phyloP scores from a whole-genome alignment of 1,140 invertebrate species.

The Acyrthosiphon pisum region DNA sequence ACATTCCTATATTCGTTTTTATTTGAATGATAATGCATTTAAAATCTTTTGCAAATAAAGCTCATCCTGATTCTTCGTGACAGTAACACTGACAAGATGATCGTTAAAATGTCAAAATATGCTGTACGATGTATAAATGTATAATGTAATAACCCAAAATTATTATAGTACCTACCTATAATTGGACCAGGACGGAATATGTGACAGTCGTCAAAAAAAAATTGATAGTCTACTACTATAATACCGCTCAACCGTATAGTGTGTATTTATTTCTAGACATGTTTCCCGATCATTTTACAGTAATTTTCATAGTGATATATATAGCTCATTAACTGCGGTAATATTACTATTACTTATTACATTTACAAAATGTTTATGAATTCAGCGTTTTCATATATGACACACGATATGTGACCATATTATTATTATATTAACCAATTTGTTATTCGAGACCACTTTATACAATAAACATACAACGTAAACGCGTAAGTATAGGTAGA shows the following conservation, averaged over 20 bases:
- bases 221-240: not conserved
- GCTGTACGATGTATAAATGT: not conserved
- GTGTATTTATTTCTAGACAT: not conserved
- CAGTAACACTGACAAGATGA: not conserved
- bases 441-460: not conserved
- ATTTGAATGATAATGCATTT: not conserved
- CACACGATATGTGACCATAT: not conserved
- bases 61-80: not conserved
- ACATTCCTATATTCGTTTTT: not conserved
- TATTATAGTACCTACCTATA: not conserved
- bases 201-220: not conserved
- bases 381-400: not conserved
- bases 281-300: not conserved
- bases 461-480: not conserved
- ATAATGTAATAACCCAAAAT: not conserved
- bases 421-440: slow-evolving; percentile 14
- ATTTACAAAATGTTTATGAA: not conserved
- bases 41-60: not conserved
- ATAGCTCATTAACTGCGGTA: not conserved
- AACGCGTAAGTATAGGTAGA: not conserved
- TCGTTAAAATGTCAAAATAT: not conserved
- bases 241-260: not conserved
- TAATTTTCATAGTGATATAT: not conserved
- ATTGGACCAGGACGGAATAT: not conserved
- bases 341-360: not conserved